phyloP scores from a whole-genome alignment of 1,140 invertebrate species.

The Penaeus japonicus region DNA sequence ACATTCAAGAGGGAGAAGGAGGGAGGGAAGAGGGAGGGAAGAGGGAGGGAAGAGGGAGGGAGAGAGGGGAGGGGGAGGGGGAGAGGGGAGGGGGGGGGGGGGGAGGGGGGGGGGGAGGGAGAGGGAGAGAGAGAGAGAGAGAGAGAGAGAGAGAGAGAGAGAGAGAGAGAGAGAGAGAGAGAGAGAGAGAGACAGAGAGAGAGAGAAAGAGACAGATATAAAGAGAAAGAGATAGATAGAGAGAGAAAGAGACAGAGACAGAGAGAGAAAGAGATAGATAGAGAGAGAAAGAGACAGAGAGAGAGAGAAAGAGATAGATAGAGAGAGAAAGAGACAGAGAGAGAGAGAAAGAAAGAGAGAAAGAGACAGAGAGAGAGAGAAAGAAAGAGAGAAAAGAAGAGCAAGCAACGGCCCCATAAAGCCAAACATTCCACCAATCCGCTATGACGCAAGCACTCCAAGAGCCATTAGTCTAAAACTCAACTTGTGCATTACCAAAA shows the following conservation, averaged over 20 bases:
- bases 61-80: neutral
- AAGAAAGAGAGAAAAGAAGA: neutral
- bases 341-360: neutral
- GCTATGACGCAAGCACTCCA: too few relatives aligned
- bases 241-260: neutral
- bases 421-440: too few relatives aligned
- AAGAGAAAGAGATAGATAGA: neutral
- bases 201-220: neutral
- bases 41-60: neutral
- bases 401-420: neutral
- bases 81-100: neutral
- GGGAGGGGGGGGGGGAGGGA: too few relatives aligned
- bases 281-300: neutral
- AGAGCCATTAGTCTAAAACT: too few relatives aligned
- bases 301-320: neutral
- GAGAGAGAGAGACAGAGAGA: too few relatives aligned
- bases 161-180: too few relatives aligned
- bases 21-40: neutral
- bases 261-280: neutral
- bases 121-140: too few relatives aligned
- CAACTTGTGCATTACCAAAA: too few relatives aligned
- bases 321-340: neutral
- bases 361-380: neutral
- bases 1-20: neutral
- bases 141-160: too few relatives aligned